phyloP scores from a whole-genome alignment of 2,797 vertebrate species.

The Avahi laniger region DNA sequence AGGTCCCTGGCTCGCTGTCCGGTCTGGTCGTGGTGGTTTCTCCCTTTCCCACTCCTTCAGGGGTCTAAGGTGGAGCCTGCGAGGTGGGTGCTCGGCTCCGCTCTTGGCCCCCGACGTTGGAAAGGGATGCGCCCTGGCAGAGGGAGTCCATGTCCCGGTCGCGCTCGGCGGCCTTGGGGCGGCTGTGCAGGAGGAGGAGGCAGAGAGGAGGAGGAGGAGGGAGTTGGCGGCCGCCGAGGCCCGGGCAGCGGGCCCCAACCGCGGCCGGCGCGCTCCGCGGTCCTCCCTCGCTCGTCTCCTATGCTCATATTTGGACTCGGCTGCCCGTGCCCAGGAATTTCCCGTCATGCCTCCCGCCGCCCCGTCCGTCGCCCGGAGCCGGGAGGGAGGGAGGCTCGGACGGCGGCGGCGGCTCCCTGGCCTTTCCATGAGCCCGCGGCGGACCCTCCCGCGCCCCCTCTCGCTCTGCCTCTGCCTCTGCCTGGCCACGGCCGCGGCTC shows the following conservation, averaged over 20 bases:
- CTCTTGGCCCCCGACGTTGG: background rate
- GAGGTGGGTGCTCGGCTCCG: background rate
- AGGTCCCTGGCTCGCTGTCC: background rate
- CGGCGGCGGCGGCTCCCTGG: slow-evolving; percentile 21
- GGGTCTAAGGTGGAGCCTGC: background rate
- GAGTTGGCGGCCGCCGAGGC: background rate
- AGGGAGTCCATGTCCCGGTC: background rate
- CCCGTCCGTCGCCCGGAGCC: slow-evolving; percentile 79
- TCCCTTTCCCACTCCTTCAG: too few species aligned
- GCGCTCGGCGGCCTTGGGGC: background rate
- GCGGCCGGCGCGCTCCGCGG: slow-evolving; percentile 49
- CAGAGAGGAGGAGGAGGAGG: background rate
- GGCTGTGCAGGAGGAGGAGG: background rate
- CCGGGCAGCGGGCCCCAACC: slow-evolving; percentile 36
- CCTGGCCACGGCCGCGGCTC: slow-evolving; percentile 57
- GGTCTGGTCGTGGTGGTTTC: background rate
- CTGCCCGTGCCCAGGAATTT: slow-evolving; percentile 88
- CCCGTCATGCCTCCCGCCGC: slow-evolving; percentile 89
- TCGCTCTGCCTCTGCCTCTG: slow-evolving; percentile 59
- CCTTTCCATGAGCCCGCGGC: slow-evolving; percentile 43
- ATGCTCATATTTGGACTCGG: slow-evolving; percentile 92
- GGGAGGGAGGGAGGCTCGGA: slow-evolving; percentile 62
- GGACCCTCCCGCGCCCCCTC: slow-evolving; percentile 59
- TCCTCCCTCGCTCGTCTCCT: slow-evolving; percentile 74
- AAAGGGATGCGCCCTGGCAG: background rate